phyloP scores from a whole-genome alignment of 2,797 vertebrate genomes.

The Gouania willdenowi region DNA sequence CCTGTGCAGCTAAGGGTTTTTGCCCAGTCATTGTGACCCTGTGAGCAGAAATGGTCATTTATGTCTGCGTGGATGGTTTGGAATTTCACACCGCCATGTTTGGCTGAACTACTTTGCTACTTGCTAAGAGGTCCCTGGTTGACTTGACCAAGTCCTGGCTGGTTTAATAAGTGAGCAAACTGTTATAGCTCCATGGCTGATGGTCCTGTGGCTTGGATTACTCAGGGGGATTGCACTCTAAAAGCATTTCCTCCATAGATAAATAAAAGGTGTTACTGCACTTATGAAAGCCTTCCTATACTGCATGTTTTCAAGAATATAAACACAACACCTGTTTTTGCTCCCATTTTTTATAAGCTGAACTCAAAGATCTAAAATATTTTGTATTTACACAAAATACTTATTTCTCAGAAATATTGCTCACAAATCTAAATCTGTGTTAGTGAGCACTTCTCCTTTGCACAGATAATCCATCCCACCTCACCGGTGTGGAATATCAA shows the following conservation, averaged over 20 bases:
- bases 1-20: constrained; percentile 33
- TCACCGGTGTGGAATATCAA: too few species aligned
- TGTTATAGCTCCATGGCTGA: constrained; percentile 50
- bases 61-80: constrained; percentile 44
- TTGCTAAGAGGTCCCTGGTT: constrained; percentile 53
- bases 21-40: constrained; percentile 24
- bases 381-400: too few species aligned
- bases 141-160: constrained; percentile 41
- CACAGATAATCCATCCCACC: too few species aligned
- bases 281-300: constrained; percentile 39
- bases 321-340: too few species aligned
- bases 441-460: too few species aligned
- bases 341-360: too few species aligned
- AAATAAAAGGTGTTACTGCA: constrained; percentile 43
- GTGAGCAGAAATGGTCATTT: constrained; percentile 52
- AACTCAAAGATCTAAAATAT: too few species aligned
- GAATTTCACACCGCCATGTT: constrained; percentile 57
- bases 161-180: constrained; percentile 52
- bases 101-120: constrained; percentile 45
- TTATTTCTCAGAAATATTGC: too few species aligned
- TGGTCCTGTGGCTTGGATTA: constrained; percentile 52
- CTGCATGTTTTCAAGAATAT: constrained; percentile 29
- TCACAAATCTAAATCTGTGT: too few species aligned
- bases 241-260: constrained; percentile 37
- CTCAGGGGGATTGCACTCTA: constrained; percentile 42